phyloP scores from a whole-genome alignment of 2,797 vertebrate species.

The Coccyzus lansbergi region DNA sequence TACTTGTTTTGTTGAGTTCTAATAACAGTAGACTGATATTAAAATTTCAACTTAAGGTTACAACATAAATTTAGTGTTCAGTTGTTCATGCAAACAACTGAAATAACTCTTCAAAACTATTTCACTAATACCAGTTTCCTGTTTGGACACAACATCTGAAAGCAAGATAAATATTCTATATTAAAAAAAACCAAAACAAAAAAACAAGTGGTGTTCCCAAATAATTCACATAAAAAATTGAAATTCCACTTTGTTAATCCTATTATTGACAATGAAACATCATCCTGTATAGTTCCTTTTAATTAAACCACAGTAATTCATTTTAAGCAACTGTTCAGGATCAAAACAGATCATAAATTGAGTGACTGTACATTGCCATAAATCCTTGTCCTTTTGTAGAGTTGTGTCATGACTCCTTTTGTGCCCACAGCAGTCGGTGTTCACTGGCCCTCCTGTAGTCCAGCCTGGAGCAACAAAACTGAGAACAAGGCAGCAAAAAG shows the following conservation, averaged over 20 bases:
- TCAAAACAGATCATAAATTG: neutral
- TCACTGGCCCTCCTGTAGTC: neutral
- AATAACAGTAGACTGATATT: neutral
- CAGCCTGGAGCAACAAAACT: rapidly evolving
- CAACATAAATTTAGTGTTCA: neutral
- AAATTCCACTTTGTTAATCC: neutral
- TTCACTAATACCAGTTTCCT: neutral
- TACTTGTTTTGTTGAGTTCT: rapidly evolving
- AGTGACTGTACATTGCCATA: neutral
- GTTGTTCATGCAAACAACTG: neutral
- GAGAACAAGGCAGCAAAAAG: neutral
- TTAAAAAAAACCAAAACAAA: too few relatives aligned
- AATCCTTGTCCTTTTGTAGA: neutral
- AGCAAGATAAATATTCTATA: neutral
- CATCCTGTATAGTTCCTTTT: neutral
- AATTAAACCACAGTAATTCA: neutral
- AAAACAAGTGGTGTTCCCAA: neutral
- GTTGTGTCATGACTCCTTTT: rapidly evolving
- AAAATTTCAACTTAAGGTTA: neutral
- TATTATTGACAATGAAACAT: neutral
- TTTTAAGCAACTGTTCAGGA: neutral
- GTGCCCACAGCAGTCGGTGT: neutral
- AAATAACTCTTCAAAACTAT: neutral
- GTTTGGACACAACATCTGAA: neutral
- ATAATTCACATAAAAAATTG: neutral